Evolutionary conservation across 23 tunicate genomes (phyloP).

Genomic region (Trididemnum clinides): DNA sequence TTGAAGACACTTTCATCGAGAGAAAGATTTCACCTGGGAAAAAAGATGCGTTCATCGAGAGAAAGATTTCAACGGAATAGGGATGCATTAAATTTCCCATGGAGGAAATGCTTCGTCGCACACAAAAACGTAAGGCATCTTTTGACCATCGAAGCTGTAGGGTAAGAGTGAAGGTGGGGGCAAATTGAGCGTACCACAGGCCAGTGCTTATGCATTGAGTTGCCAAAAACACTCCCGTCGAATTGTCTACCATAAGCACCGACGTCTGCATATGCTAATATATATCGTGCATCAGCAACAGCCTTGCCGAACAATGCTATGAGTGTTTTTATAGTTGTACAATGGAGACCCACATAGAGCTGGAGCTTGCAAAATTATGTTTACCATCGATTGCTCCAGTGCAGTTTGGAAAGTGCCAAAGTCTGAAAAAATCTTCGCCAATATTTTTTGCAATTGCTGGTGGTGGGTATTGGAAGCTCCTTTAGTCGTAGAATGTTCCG

Average conservation of each 20-base stretch:
- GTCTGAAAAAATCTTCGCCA: too few species aligned
- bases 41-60: too few species aligned
- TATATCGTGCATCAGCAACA: conserved; percentile 41
- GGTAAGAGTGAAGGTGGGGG: too few species aligned
- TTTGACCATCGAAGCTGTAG: too few species aligned
- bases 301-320: conserved; percentile 36
- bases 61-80: too few species aligned
- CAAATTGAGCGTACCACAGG: background rate
- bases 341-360: conserved; percentile 14
- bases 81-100: background rate
- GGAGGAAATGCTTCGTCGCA: background rate
- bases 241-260: conserved; percentile 45
- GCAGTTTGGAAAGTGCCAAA: conserved; percentile 48
- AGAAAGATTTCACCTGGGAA: background rate
- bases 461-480: too few species aligned
- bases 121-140: background rate
- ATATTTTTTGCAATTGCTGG: too few species aligned
- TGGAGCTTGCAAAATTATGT: conserved; percentile 33
- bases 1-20: background rate
- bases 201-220: background rate
- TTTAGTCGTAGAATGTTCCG: too few species aligned
- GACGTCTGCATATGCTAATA: conserved; percentile 1
- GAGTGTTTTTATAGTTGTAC: conserved; percentile 32
- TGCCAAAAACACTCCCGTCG: conserved; percentile 37
- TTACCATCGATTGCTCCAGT: conserved; percentile 41